Evolutionary conservation across 2,797 vertebrate genomes (phyloP).

Genomic region (Danio jaintianensis): DNA sequence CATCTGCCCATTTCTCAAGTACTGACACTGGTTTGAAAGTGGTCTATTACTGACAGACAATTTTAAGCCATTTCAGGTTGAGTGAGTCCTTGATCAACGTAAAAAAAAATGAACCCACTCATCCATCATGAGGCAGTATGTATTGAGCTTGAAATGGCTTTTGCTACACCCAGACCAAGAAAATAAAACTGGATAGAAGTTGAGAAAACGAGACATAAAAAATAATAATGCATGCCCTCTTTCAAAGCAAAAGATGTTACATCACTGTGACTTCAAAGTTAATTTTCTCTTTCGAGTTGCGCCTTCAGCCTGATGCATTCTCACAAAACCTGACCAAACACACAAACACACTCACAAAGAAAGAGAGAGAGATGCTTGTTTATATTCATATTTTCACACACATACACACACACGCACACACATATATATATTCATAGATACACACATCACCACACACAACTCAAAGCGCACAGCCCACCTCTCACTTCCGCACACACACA

Average conservation of each 20-base stretch:
- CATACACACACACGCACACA: too few relatives aligned
- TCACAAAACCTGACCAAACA: slow-evolving; percentile 6
- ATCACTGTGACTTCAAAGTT: background rate
- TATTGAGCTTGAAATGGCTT: background rate
- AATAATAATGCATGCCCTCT: background rate
- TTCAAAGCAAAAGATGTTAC: background rate
- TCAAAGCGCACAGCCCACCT: background rate
- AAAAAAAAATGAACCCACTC: background rate
- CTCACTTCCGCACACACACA: slow-evolving; percentile 19
- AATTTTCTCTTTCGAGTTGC: background rate
- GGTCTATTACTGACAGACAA: background rate
- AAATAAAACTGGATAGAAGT: background rate
- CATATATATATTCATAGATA: background rate
- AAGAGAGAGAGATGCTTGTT: background rate
- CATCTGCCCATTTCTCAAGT: background rate
- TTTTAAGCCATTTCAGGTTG: background rate
- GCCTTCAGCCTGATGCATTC: background rate
- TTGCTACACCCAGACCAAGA: background rate
- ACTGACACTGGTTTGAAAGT: background rate
- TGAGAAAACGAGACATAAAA: background rate
- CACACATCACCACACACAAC: background rate
- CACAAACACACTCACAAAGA: background rate
- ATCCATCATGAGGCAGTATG: background rate
- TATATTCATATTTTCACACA: background rate
- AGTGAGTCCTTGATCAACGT: background rate